Evolutionary conservation across 2,888 invertebrate species (phyloP), one percentile per base, ranked within the genome.

Genomic region (Philereme vetulata): DNA sequence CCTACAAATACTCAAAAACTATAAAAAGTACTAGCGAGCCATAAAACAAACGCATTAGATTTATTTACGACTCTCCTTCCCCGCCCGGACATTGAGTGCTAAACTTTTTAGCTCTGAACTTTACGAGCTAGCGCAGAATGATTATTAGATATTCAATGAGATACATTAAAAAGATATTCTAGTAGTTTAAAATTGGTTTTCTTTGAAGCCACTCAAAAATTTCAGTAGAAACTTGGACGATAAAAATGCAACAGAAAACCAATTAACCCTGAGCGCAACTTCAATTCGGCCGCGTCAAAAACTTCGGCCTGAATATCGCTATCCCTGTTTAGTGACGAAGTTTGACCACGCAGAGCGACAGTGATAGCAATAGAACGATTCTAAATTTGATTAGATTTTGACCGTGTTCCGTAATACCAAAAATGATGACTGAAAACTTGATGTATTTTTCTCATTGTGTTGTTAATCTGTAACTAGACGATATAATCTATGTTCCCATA

Each of bases 71-170:
- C 46, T 64, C 67, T 73, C 72, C 73, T 57, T 52, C 49, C 46
- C 53, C 60, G 60, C 66, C 55, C 62, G 61, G 78, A 80, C 78
- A 68, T 78, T 72, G 75, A 78, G 78, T 72, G 77, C 76, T 69
- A 74, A 78, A 86, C 77, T 84, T 86, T 86, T 86, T 82, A 84
- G 77, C 74, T 74, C 48, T 61, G 34, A 48, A 63, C 46, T 84
- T 85, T 85, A 86, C 74, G 82, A 77, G 36, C 70, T 52, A 60
- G 56, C 62, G 62, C 67, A 71, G 70, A 68, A 70, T 72, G 72
- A 77, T 79, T 75, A 76, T 78, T 73, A 74, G 71, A 75, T 75
- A 75, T 77, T 74, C 75, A 75, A 72, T 74, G 68, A 67, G 70
- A 74, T 51, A 57, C 72, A 67, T 76, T 72, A 74, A 47, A 58